Evolutionary conservation across 1,140 invertebrate species (phyloP).

Genomic region (Bombus superbus): DNA sequence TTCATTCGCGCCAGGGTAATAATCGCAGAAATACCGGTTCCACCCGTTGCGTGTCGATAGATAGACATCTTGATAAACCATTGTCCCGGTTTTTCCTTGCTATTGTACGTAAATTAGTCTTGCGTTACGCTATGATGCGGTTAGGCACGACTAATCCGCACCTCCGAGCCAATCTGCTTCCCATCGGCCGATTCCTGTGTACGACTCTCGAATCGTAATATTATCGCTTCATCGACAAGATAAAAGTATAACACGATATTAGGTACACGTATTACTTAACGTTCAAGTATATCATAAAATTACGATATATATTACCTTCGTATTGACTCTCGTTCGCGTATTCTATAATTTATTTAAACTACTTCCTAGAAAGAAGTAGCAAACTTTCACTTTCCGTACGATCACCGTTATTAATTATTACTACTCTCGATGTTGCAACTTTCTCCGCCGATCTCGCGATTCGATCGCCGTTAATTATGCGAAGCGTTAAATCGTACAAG

Average conservation of each 20-base stretch:
- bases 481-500: no score
- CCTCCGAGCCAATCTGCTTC: neutral
- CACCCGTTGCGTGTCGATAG: constrained; percentile 8
- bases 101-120: constrained; percentile 54
- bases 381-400: neutral
- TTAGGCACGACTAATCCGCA: constrained; percentile 42
- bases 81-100: constrained; percentile 20
- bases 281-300: neutral
- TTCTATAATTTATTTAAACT: neutral
- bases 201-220: neutral
- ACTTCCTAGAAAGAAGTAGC: neutral
- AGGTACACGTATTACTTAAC: neutral
- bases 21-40: constrained; percentile 25
- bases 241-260: neutral
- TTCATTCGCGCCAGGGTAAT: constrained; percentile 13
- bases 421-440: neutral
- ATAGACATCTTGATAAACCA: constrained; percentile 31
- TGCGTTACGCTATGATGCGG: constrained; percentile 24
- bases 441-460: neutral
- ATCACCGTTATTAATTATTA: constrained; percentile 11
- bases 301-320: neutral
- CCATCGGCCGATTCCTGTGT: neutral
- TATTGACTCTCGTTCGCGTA: no score
- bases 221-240: neutral
- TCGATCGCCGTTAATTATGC: neutral